phyloP scores from a whole-genome alignment of 2,888 invertebrate species.

The Neoascia interrupta region DNA sequence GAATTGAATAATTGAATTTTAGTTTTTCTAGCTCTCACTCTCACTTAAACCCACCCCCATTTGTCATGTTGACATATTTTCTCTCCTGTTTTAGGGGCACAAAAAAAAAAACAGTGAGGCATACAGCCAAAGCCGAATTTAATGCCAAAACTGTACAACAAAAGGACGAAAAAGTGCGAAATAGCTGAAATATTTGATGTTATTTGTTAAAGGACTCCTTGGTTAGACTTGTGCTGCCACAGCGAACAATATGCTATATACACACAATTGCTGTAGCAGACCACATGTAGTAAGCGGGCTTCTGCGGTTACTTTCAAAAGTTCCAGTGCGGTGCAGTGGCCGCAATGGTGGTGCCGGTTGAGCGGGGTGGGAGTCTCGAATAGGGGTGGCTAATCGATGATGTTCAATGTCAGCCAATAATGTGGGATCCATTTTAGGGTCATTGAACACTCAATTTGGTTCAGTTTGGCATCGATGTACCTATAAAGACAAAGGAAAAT shows the following conservation, averaged over 20 bases:
- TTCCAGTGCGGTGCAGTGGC: no score
- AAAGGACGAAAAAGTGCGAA: conserved; percentile 39
- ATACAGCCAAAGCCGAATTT: conserved; percentile 22
- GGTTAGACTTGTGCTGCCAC: conserved; percentile 17
- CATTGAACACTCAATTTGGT: conserved; percentile 41
- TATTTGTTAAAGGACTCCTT: conserved; percentile 35
- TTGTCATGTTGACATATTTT: no score
- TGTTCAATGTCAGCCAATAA: conserved; percentile 42
- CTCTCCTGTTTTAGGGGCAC: conserved; percentile 40
- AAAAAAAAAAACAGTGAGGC: no score
- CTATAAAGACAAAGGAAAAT: conserved; percentile 21
- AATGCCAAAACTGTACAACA: conserved; percentile 18
- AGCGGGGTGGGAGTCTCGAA: not conserved
- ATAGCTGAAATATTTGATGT: conserved; percentile 51
- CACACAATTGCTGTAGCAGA: not conserved
- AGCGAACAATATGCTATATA: conserved; percentile 30
- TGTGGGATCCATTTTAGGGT: no score
- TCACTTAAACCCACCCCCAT: no score
- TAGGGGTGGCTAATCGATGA: conserved; percentile 49
- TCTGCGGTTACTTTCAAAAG: no score
- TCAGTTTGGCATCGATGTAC: conserved; percentile 32
- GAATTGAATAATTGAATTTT: conserved; percentile 59
- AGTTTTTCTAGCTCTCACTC: no score
- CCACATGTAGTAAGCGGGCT: not conserved
- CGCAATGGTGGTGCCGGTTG: no score